Percentiles rank a stretch among this genome's conserved stretches.
These are phyloP conservation scores for Cotesia vestalis DNA, from an alignment of 1,140 invertebrate species.

Conservation along the genomic window DNA sequence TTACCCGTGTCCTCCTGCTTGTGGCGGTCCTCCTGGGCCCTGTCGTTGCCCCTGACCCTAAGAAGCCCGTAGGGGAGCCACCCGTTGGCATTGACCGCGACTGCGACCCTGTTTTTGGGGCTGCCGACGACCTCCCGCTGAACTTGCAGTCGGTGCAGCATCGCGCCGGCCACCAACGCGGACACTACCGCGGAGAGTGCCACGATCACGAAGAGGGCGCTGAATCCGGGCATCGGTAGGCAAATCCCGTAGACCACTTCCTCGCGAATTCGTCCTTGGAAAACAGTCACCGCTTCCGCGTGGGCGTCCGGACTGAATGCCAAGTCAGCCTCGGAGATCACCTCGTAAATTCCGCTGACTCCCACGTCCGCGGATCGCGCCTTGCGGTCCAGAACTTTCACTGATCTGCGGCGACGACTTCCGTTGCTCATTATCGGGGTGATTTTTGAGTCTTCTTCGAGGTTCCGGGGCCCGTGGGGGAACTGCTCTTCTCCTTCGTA, in stretches of 20 bases:
- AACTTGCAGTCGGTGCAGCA: conserved; percentile 78
- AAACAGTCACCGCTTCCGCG: conserved; percentile 83
- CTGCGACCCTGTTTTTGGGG: conserved; percentile 60
- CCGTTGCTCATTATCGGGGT: conserved; percentile 45
- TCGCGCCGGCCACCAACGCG: conserved; percentile 78
- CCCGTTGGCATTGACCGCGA: conserved; percentile 65
- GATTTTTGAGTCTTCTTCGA: conserved; percentile 63
- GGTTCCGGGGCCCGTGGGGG: conserved; percentile 81
- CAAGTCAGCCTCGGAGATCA: conserved; percentile 91
- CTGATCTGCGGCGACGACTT: conserved; percentile 66
- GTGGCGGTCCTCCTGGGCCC: conserved; percentile 38
- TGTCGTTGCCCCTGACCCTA: conserved; percentile 63
- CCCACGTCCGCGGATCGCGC: conserved; percentile 84
- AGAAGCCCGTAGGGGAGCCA: conserved; percentile 78
- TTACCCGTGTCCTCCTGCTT: conserved; percentile 43
- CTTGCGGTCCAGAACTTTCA: conserved; percentile 76
- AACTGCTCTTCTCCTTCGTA: conserved; percentile 76
- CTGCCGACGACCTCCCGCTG: conserved; percentile 72
- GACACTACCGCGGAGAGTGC: conserved; percentile 85
- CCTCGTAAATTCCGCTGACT: conserved; percentile 86
- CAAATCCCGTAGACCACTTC: conserved; percentile 93
- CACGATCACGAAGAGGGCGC: conserved; percentile 85
- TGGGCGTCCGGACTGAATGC: conserved; percentile 86
- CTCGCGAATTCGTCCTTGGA: conserved; percentile 85
- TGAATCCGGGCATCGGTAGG: conserved; percentile 87